Percentiles rank a stretch among this genome's conserved stretches.
Conservation (phyloP, 92 coral and sea anemone genomes). For the Epizoanthus ramosus region DNA sequence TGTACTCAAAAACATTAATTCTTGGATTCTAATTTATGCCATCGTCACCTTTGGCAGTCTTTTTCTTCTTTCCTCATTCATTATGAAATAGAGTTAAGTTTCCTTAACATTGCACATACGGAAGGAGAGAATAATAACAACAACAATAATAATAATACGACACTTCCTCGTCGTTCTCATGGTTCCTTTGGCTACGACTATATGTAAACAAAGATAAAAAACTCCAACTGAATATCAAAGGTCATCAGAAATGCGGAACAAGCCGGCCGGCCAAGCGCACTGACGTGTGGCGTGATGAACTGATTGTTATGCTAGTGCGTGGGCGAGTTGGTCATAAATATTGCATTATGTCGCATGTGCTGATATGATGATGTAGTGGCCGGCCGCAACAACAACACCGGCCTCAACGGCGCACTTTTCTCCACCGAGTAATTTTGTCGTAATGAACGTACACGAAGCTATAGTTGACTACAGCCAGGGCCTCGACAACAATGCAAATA, state of each 20-base stretch:
- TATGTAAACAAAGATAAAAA: neutral
- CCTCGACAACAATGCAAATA: neutral
- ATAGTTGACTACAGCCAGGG: conserved; percentile 5
- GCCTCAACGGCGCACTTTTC: neutral
- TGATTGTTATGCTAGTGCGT: neutral
- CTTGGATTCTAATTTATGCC: too few species aligned
- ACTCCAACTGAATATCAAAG: too few species aligned
- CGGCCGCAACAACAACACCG: conserved; percentile 18
- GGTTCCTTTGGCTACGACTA: too few species aligned
- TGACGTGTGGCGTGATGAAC: neutral
- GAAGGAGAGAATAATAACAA: neutral
- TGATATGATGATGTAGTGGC: neutral
- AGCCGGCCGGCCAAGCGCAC: neutral
- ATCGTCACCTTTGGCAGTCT: too few species aligned
- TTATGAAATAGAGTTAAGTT: too few species aligned
- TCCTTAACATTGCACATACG: too few species aligned
- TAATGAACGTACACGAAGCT: conserved; percentile 22
- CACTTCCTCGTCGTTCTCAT: neutral
- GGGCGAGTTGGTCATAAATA: neutral
- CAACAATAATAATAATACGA: neutral
- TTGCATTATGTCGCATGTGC: neutral
- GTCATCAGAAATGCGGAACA: neutral
- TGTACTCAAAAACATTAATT: too few species aligned
- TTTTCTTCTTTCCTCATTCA: too few species aligned
- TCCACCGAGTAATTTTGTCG: neutral